A percentile compares a stretch with the other conserved stretches of the same genome.
Conservation (phyloP, 2,888 invertebrate species). For the Clusia tigrina region DNA sequence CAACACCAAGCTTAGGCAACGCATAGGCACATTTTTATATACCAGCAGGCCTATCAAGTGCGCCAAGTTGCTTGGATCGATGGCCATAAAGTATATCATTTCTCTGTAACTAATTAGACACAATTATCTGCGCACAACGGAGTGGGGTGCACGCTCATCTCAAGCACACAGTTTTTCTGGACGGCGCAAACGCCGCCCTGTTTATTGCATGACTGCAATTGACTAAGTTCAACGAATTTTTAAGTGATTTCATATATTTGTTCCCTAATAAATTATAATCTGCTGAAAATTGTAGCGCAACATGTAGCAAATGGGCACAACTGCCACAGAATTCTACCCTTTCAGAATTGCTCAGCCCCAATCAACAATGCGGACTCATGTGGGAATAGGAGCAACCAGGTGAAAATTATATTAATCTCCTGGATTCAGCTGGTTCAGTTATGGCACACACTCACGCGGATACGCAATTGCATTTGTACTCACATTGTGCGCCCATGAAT, state of each 20-base stretch:
- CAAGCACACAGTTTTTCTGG: too few species aligned
- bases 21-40: too few species aligned
- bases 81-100: too few species aligned
- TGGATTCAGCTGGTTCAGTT: neutral
- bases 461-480: neutral
- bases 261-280: neutral
- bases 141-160: too few species aligned
- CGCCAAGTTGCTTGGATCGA: too few species aligned
- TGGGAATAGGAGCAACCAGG: neutral
- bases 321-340: neutral
- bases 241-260: neutral
- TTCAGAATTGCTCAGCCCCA: neutral
- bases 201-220: too few species aligned
- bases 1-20: too few species aligned
- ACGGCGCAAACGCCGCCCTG: too few species aligned
- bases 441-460: neutral
- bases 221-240: slow-evolving; percentile 4
- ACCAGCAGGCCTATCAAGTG: too few species aligned
- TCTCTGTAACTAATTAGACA: too few species aligned
- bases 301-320: too few species aligned
- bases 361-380: neutral
- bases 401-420: slow-evolving; percentile 6
- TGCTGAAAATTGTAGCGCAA: neutral
- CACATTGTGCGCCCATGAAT: neutral
- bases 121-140: too few species aligned